Conservation (phyloP, 2,113 vertebrate species). For the Protobothrops mucrosquamatus region DNA sequence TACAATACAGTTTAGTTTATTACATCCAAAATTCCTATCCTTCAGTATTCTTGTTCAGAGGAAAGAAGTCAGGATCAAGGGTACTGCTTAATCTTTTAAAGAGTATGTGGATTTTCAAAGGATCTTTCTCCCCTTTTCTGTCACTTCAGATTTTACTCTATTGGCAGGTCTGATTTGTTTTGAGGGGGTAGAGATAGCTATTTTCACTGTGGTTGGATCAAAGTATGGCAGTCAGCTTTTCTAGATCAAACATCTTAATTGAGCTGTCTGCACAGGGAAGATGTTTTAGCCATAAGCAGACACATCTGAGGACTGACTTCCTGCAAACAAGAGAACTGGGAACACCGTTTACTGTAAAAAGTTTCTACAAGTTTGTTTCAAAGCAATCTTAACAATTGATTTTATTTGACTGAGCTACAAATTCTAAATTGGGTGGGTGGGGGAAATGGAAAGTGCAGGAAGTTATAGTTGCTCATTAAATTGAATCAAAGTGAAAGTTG, state of each 20-base stretch:
- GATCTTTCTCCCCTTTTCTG: conserved; percentile 13
- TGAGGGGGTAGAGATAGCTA: conserved; percentile 30
- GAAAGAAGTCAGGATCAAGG: not conserved
- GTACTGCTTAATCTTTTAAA: not conserved
- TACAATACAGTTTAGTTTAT: not conserved
- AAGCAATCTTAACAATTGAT: conserved; percentile 6
- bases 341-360: conserved; percentile 19
- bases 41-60: not conserved
- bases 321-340: conserved; percentile 12
- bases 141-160: conserved; percentile 9
- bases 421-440: not conserved
- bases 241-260: conserved; percentile 42
- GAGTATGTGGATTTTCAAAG: not conserved
- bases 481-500: not conserved
- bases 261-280: conserved; percentile 19
- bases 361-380: not conserved
- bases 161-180: conserved; percentile 28
- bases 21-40: not conserved
- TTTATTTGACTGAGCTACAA: not conserved
- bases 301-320: conserved; percentile 20
- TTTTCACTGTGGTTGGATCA: conserved; percentile 28
- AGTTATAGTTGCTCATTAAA: not conserved
- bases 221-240: conserved; percentile 34
- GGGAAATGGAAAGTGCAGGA: not conserved
- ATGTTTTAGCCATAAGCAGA: conserved; percentile 1